These are phyloP conservation scores for Eugnorisma glareosa DNA, from an alignment of 2,888 invertebrate species.

Conservation along the genomic window DNA sequence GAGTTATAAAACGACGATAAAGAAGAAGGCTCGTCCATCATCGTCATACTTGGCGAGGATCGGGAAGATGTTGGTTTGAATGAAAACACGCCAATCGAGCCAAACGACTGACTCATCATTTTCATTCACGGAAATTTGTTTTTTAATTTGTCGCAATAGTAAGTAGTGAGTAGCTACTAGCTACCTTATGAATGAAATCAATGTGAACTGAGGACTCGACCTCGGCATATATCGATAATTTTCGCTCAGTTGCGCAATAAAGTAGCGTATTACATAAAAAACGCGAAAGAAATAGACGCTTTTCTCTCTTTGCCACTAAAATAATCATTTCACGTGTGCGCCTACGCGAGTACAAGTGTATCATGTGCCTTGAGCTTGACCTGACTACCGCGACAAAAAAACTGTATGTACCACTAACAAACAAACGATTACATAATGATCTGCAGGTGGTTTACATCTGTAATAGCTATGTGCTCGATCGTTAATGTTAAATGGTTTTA, in stretches of 20 bases:
- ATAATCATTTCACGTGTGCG: constrained; percentile 33
- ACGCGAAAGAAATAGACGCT: constrained; percentile 21
- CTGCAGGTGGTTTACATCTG: constrained; percentile 68
- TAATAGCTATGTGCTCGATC: constrained; percentile 53
- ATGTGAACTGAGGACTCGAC: constrained; percentile 31
- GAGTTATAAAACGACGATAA: constrained; percentile 57
- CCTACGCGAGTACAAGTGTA: constrained; percentile 47
- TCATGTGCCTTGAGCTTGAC: constrained; percentile 81
- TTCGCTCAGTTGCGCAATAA: constrained; percentile 50
- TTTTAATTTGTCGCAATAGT: constrained; percentile 64
- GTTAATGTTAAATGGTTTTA: constrained; percentile 39
- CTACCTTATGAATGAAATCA: constrained; percentile 55
- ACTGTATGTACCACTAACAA: constrained; percentile 63
- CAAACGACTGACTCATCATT: constrained; percentile 83
- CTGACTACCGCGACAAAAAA: constrained; percentile 71
- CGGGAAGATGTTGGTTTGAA: constrained; percentile 71
- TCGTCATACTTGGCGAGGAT: constrained; percentile 73
- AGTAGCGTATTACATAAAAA: constrained; percentile 28
- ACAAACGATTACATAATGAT: constrained; percentile 76
- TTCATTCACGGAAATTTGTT: constrained; percentile 81
- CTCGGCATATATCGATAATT: constrained; percentile 61
- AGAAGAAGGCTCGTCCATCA: constrained; percentile 66
- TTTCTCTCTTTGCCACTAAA: constrained; percentile 25
- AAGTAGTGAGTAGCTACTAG: constrained; percentile 53
- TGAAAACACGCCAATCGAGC: constrained; percentile 78